These are phyloP conservation scores for Acrossocheilus wenchowensis DNA, from an alignment of 2,797 vertebrate genomes.

Conservation along the genomic window DNA sequence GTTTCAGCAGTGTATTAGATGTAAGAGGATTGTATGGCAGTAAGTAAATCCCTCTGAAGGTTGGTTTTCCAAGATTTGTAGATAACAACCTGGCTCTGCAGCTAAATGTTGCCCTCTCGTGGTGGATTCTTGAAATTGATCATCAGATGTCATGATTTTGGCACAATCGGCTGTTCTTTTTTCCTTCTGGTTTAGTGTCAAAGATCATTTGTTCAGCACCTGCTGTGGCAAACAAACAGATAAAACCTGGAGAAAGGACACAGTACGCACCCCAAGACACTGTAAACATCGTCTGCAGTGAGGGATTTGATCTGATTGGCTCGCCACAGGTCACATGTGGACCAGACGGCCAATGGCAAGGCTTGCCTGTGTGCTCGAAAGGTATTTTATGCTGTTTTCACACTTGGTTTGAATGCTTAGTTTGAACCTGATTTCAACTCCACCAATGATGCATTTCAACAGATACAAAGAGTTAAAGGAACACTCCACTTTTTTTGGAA, in stretches of 20 bases:
- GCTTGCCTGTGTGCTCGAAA: slow-evolving; percentile 1
- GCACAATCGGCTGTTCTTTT: not conserved
- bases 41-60: not conserved
- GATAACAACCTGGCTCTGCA: not conserved
- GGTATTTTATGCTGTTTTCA: not conserved
- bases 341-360: slow-evolving; percentile 39
- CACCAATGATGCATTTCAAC: not conserved
- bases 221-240: not conserved
- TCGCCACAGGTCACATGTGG: slow-evolving; percentile 37
- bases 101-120: not conserved
- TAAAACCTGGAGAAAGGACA: not conserved
- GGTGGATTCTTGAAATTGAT: not conserved
- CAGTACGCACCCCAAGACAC: slow-evolving; percentile 8
- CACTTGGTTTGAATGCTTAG: not conserved
- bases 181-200: slow-evolving; percentile 4
- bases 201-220: slow-evolving; percentile 35
- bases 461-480: not conserved
- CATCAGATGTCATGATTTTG: not conserved
- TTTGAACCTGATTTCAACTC: not conserved
- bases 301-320: slow-evolving; percentile 35
- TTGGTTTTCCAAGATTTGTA: not conserved
- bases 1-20: not conserved
- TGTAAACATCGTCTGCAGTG: slow-evolving; percentile 3
- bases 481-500: no score
- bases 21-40: not conserved